Conservation (phyloP, 2,797 vertebrate genomes). For the Ctenopoma kingsleyae region DNA sequence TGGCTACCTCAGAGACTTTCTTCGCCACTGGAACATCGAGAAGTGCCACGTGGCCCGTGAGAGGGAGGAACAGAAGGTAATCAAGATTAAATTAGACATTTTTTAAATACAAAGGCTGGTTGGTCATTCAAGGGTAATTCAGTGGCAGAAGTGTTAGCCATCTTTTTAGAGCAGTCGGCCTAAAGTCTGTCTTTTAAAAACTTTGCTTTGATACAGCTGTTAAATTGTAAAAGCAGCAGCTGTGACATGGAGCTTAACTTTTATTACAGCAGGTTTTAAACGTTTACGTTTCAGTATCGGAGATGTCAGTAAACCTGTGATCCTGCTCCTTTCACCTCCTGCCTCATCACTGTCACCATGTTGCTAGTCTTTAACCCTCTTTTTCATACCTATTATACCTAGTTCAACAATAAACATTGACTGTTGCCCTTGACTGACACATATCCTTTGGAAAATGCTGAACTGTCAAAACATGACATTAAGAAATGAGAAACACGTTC, state of each 20-base stretch:
- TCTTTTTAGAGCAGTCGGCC: neutral
- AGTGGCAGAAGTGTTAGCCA: neutral
- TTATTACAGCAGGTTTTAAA: no score
- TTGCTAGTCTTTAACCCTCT: neutral
- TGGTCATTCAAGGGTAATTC: neutral
- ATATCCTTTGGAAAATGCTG: neutral
- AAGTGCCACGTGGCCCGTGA: constrained; percentile 94
- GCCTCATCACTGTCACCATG: neutral
- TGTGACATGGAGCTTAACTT: neutral
- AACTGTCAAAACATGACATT: neutral
- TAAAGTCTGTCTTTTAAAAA: neutral
- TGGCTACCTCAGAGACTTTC: constrained; percentile 96
- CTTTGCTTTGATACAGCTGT: no score
- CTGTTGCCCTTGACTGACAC: neutral
- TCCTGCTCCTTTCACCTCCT: neutral
- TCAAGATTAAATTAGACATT: neutral
- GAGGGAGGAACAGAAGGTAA: constrained; percentile 94
- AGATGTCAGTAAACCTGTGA: neutral
- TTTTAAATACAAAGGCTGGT: neutral
- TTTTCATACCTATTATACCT: neutral
- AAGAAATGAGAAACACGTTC: neutral
- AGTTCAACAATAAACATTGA: neutral
- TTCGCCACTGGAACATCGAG: constrained; percentile 95
- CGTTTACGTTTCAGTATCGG: no score
- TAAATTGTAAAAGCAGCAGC: neutral